Evolutionary conservation across 2,797 vertebrate species (phyloP), one percentile per base, ranked within the genome.

Genomic region (Hyperoplus immaculatus): DNA sequence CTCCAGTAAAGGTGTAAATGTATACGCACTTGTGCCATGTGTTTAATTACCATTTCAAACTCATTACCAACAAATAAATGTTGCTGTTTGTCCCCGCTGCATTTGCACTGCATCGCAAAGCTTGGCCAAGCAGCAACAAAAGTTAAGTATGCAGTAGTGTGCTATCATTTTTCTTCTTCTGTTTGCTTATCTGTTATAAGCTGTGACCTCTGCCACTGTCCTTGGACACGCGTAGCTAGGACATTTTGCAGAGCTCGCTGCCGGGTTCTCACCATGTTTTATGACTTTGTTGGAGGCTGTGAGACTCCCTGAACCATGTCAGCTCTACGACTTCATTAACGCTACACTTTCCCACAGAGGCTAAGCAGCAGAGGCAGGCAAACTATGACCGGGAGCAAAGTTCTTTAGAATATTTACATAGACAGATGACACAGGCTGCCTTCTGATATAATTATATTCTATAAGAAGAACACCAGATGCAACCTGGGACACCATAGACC

Each of bases 41-140:
- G 51, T 50, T 84, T 89, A 78, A 89, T 83, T 87, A 87, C 70
- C 71, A 21, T 76, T 82, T 81, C 69, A 66, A 69, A 75, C 68
- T 78, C 67, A 83, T 85, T 85, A 75, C 55, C 65, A 77, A 85
- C 62, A 82, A 81, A 80, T 11, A 56, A 66, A 42, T n/a, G 45
- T 29, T 38, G 38, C 62, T 71, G 55, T 79, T 75, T 66, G 60
- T 29, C 38, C 16, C 61, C 11, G 1, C 15, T 21, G 61, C 39
- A 62, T 69, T 69, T 56, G 41, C 16, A 5, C 39, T 43, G 42
- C 74, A 80, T 64, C 39, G 36, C 68, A 70, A 78, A 51, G 43
- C 61, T 66, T 10, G 58, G 12, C 13, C n/a, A 5, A 15, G 53
- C 43, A 8, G 16, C 38, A 36, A 39, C n/a, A 51, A 39, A 13